Evolutionary conservation across 2,113 vertebrate genomes (phyloP).

Genomic region (Rhizomys pruinosus): DNA sequence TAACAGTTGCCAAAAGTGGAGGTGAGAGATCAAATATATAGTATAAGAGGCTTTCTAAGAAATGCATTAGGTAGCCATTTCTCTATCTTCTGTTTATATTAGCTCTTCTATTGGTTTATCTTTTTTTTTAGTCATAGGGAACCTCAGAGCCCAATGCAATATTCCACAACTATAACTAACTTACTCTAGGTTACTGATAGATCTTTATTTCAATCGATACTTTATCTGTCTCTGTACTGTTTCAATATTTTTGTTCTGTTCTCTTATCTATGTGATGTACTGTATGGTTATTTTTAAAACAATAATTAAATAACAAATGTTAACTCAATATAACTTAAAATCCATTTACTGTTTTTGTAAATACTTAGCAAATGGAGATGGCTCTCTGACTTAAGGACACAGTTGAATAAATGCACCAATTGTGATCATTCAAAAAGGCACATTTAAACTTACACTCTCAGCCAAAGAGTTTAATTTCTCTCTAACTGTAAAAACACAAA

Average conservation of each 20-base stretch:
- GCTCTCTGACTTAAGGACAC: not conserved
- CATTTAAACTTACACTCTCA: not conserved
- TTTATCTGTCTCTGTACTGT: too few species aligned
- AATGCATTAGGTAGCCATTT: not conserved
- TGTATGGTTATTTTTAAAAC: too few species aligned
- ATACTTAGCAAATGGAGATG: too few species aligned
- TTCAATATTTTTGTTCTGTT: too few species aligned
- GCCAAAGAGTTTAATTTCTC: not conserved
- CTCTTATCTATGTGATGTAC: too few species aligned
- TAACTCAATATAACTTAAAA: too few species aligned
- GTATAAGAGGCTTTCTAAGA: not conserved
- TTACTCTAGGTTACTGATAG: not conserved
- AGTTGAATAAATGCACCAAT: not conserved
- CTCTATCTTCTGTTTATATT: not conserved
- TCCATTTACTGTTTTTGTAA: too few species aligned
- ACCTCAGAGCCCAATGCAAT: not conserved
- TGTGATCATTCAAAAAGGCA: not conserved
- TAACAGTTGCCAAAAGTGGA: not conserved
- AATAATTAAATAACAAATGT: too few species aligned
- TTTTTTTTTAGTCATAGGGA: not conserved
- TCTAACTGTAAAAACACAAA: not conserved
- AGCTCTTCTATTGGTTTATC: not conserved
- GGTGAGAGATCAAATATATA: not conserved
- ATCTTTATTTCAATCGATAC: too few species aligned
- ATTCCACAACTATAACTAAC: not conserved